Evolutionary conservation across 2,888 invertebrate species (phyloP).

Genomic region (Biston betularia): DNA sequence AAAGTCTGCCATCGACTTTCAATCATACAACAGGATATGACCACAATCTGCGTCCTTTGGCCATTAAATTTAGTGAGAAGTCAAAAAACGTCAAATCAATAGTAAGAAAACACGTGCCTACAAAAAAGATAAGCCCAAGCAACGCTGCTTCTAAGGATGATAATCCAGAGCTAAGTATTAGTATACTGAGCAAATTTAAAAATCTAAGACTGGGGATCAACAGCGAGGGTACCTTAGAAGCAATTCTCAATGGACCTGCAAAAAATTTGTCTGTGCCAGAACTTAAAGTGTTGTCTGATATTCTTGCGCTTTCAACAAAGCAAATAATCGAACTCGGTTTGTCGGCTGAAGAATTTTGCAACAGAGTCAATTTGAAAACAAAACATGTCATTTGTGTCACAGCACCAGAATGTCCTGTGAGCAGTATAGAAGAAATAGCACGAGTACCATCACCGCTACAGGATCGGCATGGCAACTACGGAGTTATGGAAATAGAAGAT

Average conservation of each 20-base stretch:
- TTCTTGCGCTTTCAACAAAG: constrained; percentile 46
- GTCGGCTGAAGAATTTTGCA: constrained; percentile 36
- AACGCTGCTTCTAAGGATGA: neutral
- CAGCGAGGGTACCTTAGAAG: constrained; percentile 29
- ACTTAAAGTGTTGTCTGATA: constrained; percentile 49
- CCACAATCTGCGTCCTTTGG: neutral
- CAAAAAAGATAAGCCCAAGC: neutral
- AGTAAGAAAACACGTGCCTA: neutral
- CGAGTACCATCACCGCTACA: neutral
- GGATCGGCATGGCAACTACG: neutral
- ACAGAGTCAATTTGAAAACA: constrained; percentile 26
- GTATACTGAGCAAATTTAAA: constrained; percentile 26
- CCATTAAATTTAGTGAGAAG: constrained; percentile 7
- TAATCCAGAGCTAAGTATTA: constrained; percentile 1
- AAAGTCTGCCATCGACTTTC: constrained; percentile 3
- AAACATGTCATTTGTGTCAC: neutral
- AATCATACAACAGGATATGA: constrained; percentile 18
- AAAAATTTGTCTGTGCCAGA: constrained; percentile 44
- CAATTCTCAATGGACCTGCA: constrained; percentile 38
- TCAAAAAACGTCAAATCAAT: neutral
- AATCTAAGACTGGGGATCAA: constrained; percentile 27
- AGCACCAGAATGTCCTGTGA: neutral
- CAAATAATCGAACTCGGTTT: constrained; percentile 42
- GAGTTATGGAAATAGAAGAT: neutral
- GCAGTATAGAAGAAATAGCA: neutral